These are phyloP conservation scores for Sprattus sprattus DNA, from an alignment of 2,113 vertebrate genomes.

Conservation along the genomic window DNA sequence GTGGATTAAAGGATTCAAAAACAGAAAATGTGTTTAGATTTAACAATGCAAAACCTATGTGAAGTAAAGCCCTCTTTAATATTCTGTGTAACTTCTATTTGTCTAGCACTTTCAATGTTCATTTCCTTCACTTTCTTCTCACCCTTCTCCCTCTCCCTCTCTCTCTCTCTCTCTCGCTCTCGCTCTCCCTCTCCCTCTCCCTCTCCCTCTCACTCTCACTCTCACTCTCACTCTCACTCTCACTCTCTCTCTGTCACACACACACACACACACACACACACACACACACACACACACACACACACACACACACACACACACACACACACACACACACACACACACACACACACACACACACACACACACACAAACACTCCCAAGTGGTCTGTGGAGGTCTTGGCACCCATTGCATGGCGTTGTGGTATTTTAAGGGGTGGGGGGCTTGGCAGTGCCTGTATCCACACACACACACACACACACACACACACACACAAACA, in stretches of 20 bases:
- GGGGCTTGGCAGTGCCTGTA: conserved; percentile 56
- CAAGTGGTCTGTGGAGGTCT: conserved; percentile 54
- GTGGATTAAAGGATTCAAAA: no score
- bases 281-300: no score
- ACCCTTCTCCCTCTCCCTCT: background rate
- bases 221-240: no score
- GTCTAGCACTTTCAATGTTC: background rate
- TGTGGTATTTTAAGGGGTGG: conserved; percentile 35
- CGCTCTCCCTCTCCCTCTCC: background rate
- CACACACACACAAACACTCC: background rate
- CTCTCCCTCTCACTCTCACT: background rate
- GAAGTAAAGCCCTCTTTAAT: no score
- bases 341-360: no score
- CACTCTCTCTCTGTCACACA: no score
- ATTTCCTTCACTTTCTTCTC: background rate
- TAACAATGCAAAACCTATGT: no score
- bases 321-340: no score
- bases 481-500: no score
- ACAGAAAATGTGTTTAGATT: no score
- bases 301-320: no score
- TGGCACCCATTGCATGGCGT: conserved; percentile 60
- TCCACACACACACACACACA: background rate
- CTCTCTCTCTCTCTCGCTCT: conserved; percentile 6
- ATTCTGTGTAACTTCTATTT: background rate
- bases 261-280: no score